Evolutionary conservation across 2,113 vertebrate genomes (phyloP).

Genomic region (Steatornis caripensis): DNA sequence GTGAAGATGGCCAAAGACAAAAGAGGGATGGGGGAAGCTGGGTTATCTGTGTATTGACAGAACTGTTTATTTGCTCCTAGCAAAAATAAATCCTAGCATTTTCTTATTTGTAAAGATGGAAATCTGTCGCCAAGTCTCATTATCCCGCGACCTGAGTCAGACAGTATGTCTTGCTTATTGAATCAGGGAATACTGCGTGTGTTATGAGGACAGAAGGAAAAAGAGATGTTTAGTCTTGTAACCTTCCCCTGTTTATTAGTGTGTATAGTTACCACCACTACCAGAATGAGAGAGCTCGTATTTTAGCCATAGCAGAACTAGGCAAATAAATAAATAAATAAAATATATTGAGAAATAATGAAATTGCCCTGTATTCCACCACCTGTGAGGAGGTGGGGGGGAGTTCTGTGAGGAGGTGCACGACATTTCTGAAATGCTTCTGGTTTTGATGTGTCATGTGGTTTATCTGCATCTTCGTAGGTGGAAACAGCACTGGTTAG

Average conservation of each 20-base stretch:
- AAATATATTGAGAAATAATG: not conserved
- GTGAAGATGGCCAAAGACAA: not conserved
- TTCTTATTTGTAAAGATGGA: constrained; percentile 46
- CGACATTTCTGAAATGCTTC: not conserved
- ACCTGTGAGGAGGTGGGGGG: not conserved
- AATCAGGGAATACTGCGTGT: not conserved
- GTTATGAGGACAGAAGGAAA: constrained; percentile 3
- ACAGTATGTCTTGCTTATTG: constrained; percentile 27
- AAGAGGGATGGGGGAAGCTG: not conserved
- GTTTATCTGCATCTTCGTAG: not conserved
- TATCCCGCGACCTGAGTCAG: not conserved
- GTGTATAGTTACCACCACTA: not conserved
- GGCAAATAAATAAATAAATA: not conserved
- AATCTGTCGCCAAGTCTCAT: not conserved
- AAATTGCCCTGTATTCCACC: not conserved
- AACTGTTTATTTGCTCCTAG: constrained; percentile 53
- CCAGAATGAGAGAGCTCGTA: not conserved
- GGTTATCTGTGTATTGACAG: constrained; percentile 63
- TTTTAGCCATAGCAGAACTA: not conserved
- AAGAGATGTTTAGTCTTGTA: not conserved
- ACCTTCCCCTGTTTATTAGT: not conserved
- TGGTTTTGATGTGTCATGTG: not conserved
- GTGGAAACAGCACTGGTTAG: not conserved
- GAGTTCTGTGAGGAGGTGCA: not conserved
- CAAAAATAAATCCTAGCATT: constrained; percentile 56